Conservation (phyloP, 92 coral and sea anemone species). For the Isaurus tuberculatus region DNA sequence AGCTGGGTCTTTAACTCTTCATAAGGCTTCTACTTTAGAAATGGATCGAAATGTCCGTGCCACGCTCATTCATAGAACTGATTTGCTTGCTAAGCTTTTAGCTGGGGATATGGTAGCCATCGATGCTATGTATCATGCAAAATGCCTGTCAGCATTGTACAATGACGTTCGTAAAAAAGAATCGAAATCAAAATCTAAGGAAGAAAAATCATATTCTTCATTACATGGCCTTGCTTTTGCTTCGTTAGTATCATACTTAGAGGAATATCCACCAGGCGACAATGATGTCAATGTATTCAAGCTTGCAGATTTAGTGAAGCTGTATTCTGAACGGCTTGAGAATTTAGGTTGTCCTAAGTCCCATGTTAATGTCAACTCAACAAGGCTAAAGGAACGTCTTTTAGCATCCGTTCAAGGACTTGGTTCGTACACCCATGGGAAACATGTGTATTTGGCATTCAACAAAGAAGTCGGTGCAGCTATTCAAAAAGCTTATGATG, state of each 20-base stretch:
- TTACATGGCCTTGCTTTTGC: constrained; percentile 69
- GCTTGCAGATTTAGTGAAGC: constrained; percentile 50
- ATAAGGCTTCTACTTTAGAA: constrained; percentile 59
- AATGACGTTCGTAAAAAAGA: constrained; percentile 46
- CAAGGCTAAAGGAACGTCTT: constrained; percentile 62
- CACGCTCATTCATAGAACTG: constrained; percentile 33
- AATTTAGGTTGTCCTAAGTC: constrained; percentile 44
- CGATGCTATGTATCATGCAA: constrained; percentile 64
- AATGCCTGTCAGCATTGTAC: constrained; percentile 61
- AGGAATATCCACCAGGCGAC: constrained; percentile 42
- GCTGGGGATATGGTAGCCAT: constrained; percentile 66
- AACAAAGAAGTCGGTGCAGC: constrained; percentile 52
- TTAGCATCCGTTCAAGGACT: constrained; percentile 48
- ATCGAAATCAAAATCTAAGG: constrained; percentile 18
- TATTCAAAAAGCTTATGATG: constrained; percentile 37
- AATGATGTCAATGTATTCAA: constrained; percentile 40
- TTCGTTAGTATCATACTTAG: constrained; percentile 53
- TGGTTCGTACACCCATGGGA: constrained; percentile 50
- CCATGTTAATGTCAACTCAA: constrained; percentile 41
- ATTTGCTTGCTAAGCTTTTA: constrained; percentile 58
- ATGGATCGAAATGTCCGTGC: constrained; percentile 62
- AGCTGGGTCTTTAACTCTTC: constrained; percentile 51
- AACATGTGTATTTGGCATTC: constrained; percentile 22
- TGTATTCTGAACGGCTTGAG: constrained; percentile 49
- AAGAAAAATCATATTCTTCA: background rate